Base-by-base conservation (phyloP, 1,140 invertebrate species). In the Grapholita molesta region DNA sequence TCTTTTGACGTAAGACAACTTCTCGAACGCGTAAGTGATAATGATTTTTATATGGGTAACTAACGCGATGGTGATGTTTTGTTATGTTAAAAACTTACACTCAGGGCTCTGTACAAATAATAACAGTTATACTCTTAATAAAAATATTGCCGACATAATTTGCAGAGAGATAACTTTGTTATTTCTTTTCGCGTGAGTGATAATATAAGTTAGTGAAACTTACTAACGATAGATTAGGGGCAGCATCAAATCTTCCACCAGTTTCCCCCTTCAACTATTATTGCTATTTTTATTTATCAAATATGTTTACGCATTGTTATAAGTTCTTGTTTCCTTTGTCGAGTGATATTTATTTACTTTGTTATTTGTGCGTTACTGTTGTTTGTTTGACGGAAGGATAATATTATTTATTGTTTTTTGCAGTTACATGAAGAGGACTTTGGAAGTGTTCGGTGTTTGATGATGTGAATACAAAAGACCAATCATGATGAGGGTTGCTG, bases 401-500 rank as follows among this genome's bases (percentile, higher is more conserved):
- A 48, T 21, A 21, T 61, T 42, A 38, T 25, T 30, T 25, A 23
- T 42, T 48, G 18, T 48, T 48, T 4, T 30, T 30, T 48, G 42
- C 42, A 48, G 42, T n/a, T n/a, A n/a, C n/a, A n/a, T 48, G 42
- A 21, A 5, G 42, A 18, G 11, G 32, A 67, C 15, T 35, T 67
- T 21, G 65, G 55, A 21, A 68, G 74, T 70, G 68, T 74, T 71
- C 57, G 48, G 42, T n/a, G n/a, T 53, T 70, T 79, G 79, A 83
- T 80, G 74, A 83, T 83, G 80, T 83, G 77, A 83, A 80, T 72
- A 77, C 24, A 18, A 75, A 69, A 73, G 71, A 76, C 68, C 75
- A 74, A 67, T 70, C 73, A 78, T 78, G 75, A 89, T 89, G 85
- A 81, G 84, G 85, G 73, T 85, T 42, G 72, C 79, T 72, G 79